These are phyloP conservation scores for Mesitornis unicolor DNA, from an alignment of 2,113 vertebrate species.

Conservation along the genomic window DNA sequence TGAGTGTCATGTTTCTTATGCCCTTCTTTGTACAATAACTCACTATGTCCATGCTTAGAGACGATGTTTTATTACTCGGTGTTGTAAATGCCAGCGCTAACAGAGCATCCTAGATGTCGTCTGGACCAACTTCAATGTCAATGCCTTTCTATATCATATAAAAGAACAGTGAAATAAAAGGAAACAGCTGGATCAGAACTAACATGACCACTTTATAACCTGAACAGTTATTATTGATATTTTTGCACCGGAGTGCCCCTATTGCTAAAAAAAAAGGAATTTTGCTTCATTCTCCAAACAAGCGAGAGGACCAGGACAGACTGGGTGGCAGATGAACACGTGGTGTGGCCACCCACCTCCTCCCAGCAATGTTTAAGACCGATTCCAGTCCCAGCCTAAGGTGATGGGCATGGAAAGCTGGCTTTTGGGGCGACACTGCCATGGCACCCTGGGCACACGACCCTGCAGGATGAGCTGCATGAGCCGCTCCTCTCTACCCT, in stretches of 20 bases:
- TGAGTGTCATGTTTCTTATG: background rate
- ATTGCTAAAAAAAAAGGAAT: background rate
- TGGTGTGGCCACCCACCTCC: background rate
- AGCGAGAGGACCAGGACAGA: background rate
- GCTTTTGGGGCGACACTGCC: background rate
- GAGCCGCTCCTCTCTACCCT: background rate
- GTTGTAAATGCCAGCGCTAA: background rate
- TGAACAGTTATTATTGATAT: background rate
- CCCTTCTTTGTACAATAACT: slow-evolving; percentile 8
- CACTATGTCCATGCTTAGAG: background rate
- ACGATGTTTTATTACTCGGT: background rate
- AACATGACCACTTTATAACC: background rate
- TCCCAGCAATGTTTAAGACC: background rate
- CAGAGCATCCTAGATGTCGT: background rate
- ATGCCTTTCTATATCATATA: background rate
- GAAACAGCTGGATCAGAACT: background rate
- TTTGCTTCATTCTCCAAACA: background rate
- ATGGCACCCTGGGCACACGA: background rate
- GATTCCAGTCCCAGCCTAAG: background rate
- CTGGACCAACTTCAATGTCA: background rate
- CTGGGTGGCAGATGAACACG: rapidly evolving
- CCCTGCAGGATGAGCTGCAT: background rate
- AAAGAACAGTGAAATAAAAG: background rate
- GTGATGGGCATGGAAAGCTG: background rate
- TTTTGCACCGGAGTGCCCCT: background rate